Percentiles rank a stretch among this genome's conserved stretches.
phyloP scores from a whole-genome alignment of 2,888 invertebrate genomes.

The Bombylius major region DNA sequence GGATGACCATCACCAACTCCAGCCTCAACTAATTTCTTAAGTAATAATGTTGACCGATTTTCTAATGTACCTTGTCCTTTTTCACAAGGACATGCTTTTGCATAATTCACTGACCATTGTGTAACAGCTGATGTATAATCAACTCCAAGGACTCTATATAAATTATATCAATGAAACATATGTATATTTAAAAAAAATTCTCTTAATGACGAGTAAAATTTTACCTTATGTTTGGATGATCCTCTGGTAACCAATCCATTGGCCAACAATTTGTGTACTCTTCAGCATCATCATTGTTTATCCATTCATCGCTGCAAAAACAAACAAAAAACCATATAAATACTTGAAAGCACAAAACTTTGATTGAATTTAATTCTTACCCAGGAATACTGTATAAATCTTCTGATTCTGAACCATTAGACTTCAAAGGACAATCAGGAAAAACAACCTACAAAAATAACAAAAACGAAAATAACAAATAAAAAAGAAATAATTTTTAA shows the following conservation, averaged over 20 bases:
- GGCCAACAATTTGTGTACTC: constrained; percentile 77
- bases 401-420: constrained; percentile 23
- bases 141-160: constrained; percentile 54
- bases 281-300: constrained; percentile 28
- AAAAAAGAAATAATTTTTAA: neutral
- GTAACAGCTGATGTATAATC: constrained; percentile 80
- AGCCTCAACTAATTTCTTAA: constrained; percentile 53
- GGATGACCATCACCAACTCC: constrained; percentile 66
- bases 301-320: constrained; percentile 22
- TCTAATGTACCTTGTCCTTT: constrained; percentile 48
- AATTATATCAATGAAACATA: neutral
- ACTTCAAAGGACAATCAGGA: constrained; percentile 31
- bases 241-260: constrained; percentile 81
- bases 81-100: constrained; percentile 35
- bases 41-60: constrained; percentile 52
- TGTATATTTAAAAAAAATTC: constrained; percentile 24
- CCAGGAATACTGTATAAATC: constrained; percentile 41
- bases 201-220: neutral
- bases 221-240: constrained; percentile 51
- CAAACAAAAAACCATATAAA: neutral
- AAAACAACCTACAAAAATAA: constrained; percentile 25
- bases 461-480: neutral
- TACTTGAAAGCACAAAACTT: neutral
- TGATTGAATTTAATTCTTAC: constrained; percentile 19
- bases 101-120: constrained; percentile 59